These are phyloP conservation scores for Chanos chanos DNA, from an alignment of 2,797 vertebrate species.

Conservation along the genomic window DNA sequence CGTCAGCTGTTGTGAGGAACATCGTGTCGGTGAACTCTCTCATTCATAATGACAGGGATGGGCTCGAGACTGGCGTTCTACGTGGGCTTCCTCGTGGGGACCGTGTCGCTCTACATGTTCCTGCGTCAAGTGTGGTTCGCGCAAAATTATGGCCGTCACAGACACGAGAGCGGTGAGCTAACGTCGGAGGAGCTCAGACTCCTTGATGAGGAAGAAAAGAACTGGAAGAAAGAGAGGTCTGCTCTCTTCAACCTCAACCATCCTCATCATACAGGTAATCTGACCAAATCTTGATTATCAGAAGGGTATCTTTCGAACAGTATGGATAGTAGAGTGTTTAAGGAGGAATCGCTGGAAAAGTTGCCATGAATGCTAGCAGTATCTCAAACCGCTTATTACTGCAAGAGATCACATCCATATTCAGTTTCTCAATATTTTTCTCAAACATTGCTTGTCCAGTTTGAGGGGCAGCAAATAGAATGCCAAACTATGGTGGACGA, in stretches of 20 bases:
- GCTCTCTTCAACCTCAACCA: constrained; percentile 73
- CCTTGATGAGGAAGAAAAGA: constrained; percentile 42
- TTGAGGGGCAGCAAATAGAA: too few species aligned
- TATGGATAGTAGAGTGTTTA: too few species aligned
- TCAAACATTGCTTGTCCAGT: too few species aligned
- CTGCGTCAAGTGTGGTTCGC: constrained; percentile 61
- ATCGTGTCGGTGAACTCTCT: background rate
- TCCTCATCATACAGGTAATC: constrained; percentile 74
- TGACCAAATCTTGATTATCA: too few species aligned
- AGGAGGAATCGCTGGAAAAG: too few species aligned
- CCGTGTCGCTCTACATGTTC: constrained; percentile 66
- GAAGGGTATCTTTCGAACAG: too few species aligned
- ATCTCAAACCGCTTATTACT: too few species aligned
- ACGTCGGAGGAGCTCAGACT: constrained; percentile 3
- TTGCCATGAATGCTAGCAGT: too few species aligned
- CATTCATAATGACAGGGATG: constrained; percentile 59
- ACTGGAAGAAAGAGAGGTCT: constrained; percentile 74
- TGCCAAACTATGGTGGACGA: too few species aligned
- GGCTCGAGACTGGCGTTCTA: constrained; percentile 66
- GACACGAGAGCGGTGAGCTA: background rate
- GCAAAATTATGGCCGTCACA: background rate
- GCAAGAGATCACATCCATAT: too few species aligned
- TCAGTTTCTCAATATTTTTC: too few species aligned
- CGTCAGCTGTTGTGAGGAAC: background rate
- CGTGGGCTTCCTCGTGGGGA: constrained; percentile 72